phyloP scores from a whole-genome alignment of 2,113 vertebrate genomes.

The Herpailurus yagouaroundi region DNA sequence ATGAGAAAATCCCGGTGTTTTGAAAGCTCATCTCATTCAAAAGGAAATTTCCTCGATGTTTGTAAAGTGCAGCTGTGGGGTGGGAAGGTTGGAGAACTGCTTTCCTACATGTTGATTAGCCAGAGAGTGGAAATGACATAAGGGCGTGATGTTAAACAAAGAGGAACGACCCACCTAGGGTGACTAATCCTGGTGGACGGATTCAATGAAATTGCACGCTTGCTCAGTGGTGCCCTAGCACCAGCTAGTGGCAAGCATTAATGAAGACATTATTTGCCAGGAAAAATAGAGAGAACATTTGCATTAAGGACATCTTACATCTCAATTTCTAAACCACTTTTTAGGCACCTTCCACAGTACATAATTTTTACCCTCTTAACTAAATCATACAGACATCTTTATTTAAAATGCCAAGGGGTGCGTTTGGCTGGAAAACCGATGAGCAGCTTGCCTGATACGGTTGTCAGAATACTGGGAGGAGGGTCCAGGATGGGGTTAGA shows the following conservation, averaged over 20 bases:
- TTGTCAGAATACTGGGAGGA: neutral
- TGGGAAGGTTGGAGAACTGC: neutral
- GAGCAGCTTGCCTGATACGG: fast-evolving
- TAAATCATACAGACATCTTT: neutral
- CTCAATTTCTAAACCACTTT: neutral
- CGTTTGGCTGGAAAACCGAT: neutral
- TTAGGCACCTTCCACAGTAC: neutral
- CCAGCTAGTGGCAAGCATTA: constrained; percentile 84
- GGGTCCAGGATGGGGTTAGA: fast-evolving
- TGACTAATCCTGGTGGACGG: neutral
- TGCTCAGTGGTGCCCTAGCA: constrained; percentile 74
- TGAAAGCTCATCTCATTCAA: neutral
- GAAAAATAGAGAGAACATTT: neutral
- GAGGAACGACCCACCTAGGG: neutral
- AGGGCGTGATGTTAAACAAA: neutral
- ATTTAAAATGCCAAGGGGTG: neutral
- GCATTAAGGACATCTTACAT: neutral
- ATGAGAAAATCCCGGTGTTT: neutral
- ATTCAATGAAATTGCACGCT: neutral
- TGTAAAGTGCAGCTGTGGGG: no score
- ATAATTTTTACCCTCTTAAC: neutral
- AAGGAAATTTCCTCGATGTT: neutral
- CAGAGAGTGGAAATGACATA: neutral
- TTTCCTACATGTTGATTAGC: neutral
- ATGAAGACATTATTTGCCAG: constrained; percentile 33